These are phyloP conservation scores for Sclerodermus sp. DNA, from an alignment of 2,888 invertebrate species.

Conservation along the genomic window DNA sequence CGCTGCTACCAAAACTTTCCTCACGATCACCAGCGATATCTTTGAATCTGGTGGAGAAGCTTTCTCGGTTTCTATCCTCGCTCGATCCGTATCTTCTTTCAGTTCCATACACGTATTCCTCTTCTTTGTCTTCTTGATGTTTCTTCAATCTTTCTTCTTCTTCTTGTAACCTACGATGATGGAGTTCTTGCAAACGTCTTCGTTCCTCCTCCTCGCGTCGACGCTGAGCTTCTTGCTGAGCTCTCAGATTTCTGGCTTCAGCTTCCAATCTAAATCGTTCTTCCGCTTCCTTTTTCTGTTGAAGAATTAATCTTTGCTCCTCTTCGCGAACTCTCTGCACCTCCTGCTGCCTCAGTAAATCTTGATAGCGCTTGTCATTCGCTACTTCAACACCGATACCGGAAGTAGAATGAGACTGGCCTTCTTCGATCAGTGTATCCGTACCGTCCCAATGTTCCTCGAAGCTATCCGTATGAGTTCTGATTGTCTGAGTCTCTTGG, in stretches of 20 bases:
- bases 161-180: conserved; percentile 14
- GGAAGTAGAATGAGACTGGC: not conserved
- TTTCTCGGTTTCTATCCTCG: conserved; percentile 10
- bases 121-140: conserved; percentile 22
- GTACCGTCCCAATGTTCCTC: not conserved
- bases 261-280: conserved; percentile 17
- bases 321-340: conserved; percentile 15
- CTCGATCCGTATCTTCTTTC: conserved; percentile 31
- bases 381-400: not conserved
- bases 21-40: conserved; percentile 42
- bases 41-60: conserved; percentile 15
- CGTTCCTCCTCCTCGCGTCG: conserved; percentile 21
- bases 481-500: not conserved
- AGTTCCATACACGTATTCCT: conserved; percentile 37
- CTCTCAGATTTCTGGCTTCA: conserved; percentile 19
- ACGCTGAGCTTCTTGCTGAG: conserved; percentile 2
- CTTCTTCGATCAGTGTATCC: not conserved
- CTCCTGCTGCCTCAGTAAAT: conserved; percentile 16
- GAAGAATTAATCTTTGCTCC: conserved; percentile 1
- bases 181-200: conserved; percentile 17
- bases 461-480: not conserved
- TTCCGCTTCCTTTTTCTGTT: conserved; percentile 20
- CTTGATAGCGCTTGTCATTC: conserved; percentile 15
- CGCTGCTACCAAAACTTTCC: conserved; percentile 30
- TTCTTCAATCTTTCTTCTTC: conserved; percentile 25